Percentiles rank a stretch among this genome's conserved stretches.
Evolutionary conservation across 1,140 invertebrate genomes (phyloP).

Genomic region (Hirudo medicinalis): DNA sequence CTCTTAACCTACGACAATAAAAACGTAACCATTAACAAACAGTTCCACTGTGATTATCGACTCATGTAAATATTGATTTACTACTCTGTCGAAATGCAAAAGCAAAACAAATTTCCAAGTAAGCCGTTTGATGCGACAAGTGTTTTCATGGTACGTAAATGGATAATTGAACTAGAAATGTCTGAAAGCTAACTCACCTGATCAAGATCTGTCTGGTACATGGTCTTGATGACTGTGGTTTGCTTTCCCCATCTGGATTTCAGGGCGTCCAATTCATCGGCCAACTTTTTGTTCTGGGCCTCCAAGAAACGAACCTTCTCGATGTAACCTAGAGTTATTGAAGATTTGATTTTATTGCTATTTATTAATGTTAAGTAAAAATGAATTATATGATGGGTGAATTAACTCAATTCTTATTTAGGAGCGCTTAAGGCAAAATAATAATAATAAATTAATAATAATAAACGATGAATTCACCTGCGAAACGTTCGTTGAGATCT

Average conservation of each 20-base stretch:
- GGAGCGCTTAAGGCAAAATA: background rate
- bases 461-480: constrained; percentile 10
- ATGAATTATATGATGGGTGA: background rate
- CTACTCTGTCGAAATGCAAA: background rate
- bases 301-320: constrained; percentile 24
- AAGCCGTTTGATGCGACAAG: background rate
- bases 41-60: background rate
- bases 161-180: background rate
- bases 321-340: constrained; percentile 16
- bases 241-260: constrained; percentile 17
- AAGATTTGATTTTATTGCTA: too few species aligned
- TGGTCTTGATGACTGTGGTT: constrained; percentile 17
- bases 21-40: background rate
- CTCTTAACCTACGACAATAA: constrained; percentile 25
- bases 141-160: background rate
- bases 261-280: constrained; percentile 18
- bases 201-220: constrained; percentile 21
- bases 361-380: too few species aligned
- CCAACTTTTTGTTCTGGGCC: constrained; percentile 19
- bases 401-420: background rate
- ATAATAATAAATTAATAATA: background rate
- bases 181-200: constrained; percentile 26
- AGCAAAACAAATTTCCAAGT: background rate
- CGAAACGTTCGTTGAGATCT: constrained; percentile 26
- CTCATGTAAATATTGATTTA: background rate